Evolutionary conservation across 2,113 vertebrate species (phyloP).

Genomic region (Laticauda laticaudata): DNA sequence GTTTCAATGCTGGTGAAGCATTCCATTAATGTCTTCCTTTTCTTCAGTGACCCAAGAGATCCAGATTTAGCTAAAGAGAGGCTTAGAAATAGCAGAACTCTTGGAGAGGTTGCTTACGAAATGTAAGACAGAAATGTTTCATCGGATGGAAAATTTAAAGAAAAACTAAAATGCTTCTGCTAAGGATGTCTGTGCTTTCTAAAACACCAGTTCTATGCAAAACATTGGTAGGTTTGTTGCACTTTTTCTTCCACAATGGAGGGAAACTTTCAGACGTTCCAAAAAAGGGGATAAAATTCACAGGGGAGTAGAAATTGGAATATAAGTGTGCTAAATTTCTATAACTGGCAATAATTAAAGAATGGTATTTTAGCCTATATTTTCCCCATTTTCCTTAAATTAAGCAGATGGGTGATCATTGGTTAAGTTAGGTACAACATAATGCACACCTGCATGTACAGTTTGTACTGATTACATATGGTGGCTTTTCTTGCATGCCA

Average conservation of each 20-base stretch:
- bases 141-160: neutral
- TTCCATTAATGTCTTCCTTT: neutral
- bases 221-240: neutral
- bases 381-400: neutral
- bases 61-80: neutral
- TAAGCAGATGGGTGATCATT: neutral
- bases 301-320: neutral
- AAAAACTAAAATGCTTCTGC: neutral
- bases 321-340: neutral
- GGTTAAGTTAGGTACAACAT: neutral
- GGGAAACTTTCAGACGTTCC: neutral
- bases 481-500: neutral
- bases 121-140: neutral
- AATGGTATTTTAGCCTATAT: neutral
- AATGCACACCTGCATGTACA: neutral
- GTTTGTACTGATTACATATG: neutral
- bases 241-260: neutral
- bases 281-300: neutral
- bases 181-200: neutral
- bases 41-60: neutral
- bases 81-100: neutral
- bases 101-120: neutral
- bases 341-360: neutral
- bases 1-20: neutral
- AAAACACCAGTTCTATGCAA: neutral